Evolutionary conservation across 2,113 vertebrate genomes (phyloP), one percentile per base, ranked within the genome.

Genomic region (Bagarius yarrelli): DNA sequence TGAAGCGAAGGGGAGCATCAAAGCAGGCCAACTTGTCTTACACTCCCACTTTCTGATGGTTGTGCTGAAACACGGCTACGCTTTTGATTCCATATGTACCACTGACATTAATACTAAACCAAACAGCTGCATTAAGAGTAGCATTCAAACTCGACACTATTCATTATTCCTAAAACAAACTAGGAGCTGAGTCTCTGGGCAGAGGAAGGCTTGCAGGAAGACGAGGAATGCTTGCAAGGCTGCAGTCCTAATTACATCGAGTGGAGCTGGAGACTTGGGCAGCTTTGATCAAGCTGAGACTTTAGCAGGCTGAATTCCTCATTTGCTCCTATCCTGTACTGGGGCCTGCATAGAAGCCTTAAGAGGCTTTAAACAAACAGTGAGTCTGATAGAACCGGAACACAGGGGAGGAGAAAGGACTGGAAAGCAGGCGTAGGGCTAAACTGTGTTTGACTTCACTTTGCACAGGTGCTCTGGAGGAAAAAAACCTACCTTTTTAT

Each of bases 101-200:
- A 34, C 74, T 74, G 78, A 84, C 79, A 79, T 81, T 85, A 86
- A 83, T 79, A 80, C 79, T 85, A 83, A 84, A 87, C 84, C 77
- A 87, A 79, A 81, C 70, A 63, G 44, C 40, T 25, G 57, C 76
- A 79, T 53, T 47, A 66, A 88, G 80, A 82, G 74, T 60, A 9
- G 40, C 63, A 77, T 85, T 85, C 80, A 77, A 83, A 80, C 81
- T 72, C 25, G 25, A 59, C 25, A 60, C 55, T 78, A n/a, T 76
- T 86, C 85, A 87, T 84, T 87, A 84, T 85, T 71, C 64, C 83
- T 79, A 47, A 27, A 77, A 67, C 78, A 80, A 85, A 85, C 77
- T 72, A 66, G 73, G 81, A 76, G 74, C 81, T 83, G 19, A 67
- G 71, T 69, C 85, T 76, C 69, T 76, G 56, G 40, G 64, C 76